Percentiles rank a stretch among this genome's conserved stretches.
Evolutionary conservation across 2,888 invertebrate genomes (phyloP).

Genomic region (Beris morrisii): DNA sequence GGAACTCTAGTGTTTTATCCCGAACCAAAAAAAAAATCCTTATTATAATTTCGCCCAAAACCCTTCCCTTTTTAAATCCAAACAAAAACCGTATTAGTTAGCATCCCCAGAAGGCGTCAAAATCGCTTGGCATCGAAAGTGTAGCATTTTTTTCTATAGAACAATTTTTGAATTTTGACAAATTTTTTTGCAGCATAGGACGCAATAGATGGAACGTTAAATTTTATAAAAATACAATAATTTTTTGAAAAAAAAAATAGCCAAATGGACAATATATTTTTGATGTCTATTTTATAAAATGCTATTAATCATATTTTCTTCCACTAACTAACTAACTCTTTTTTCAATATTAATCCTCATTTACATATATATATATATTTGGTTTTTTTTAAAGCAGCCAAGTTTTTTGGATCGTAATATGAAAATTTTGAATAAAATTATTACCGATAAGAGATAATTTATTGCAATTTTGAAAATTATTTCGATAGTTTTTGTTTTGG

Average conservation of each 20-base stretch:
- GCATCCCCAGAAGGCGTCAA: no score
- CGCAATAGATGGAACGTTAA: constrained; percentile 5
- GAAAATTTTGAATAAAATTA: constrained; percentile 16
- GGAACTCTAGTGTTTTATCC: no score
- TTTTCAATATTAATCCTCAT: not conserved
- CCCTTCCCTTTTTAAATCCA: no score
- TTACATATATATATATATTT: not conserved
- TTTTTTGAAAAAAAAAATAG: not conserved
- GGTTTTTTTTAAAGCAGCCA: constrained; percentile 32
- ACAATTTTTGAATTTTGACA: not conserved
- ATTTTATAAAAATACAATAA: not conserved
- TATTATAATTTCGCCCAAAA: no score
- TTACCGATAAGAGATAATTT: constrained; percentile 17
- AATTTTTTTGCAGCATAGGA: constrained; percentile 17
- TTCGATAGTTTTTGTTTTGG: constrained; percentile 34
- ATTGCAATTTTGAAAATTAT: constrained; percentile 25
- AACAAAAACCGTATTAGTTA: no score
- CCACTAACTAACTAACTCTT: not conserved
- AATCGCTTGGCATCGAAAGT: not conserved
- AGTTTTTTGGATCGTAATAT: constrained; percentile 38
- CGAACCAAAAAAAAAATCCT: no score
- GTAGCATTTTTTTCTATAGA: constrained; percentile 28
- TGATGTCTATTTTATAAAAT: constrained; percentile 35
- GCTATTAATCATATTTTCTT: no score
- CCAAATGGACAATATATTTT: constrained; percentile 37